Conservation (phyloP, 2,113 vertebrate species). For the Perccottus glenii region DNA sequence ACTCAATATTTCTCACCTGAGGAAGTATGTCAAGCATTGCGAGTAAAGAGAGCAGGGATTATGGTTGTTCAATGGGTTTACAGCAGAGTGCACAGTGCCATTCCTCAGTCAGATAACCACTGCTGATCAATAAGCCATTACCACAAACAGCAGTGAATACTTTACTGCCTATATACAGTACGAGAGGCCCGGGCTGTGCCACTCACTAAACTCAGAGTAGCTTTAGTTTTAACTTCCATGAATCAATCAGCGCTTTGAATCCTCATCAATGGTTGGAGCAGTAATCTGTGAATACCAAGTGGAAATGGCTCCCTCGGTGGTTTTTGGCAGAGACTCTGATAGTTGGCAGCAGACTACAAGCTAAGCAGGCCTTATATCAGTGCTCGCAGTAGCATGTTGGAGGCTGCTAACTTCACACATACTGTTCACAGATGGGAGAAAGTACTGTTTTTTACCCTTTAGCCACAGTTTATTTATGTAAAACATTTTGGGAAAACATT, state of each 20-base stretch:
- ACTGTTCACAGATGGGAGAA: neutral
- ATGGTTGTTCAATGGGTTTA: constrained; percentile 54
- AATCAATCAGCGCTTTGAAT: constrained; percentile 46
- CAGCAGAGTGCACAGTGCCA: constrained; percentile 22
- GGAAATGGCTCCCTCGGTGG: constrained; percentile 20
- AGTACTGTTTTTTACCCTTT: neutral
- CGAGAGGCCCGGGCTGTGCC: neutral
- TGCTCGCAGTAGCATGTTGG: constrained; percentile 8
- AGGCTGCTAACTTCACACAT: constrained; percentile 17
- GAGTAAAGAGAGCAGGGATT: constrained; percentile 46
- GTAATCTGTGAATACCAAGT: constrained; percentile 41
- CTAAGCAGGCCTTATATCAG: constrained; percentile 28
- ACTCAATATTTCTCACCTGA: constrained; percentile 66
- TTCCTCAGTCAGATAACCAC: constrained; percentile 46
- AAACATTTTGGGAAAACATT: neutral
- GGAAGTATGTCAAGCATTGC: constrained; percentile 58
- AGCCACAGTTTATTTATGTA: neutral
- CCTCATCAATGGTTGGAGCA: constrained; percentile 35
- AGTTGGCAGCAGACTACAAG: constrained; percentile 42
- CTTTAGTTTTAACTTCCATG: constrained; percentile 18
- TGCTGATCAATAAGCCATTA: constrained; percentile 62
- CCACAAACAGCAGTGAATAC: constrained; percentile 34
- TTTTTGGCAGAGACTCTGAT: constrained; percentile 30
- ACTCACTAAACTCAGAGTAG: neutral
- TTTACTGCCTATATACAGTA: constrained; percentile 33